phyloP scores from a whole-genome alignment of 2,113 vertebrate genomes.

The Corvus cornix region DNA sequence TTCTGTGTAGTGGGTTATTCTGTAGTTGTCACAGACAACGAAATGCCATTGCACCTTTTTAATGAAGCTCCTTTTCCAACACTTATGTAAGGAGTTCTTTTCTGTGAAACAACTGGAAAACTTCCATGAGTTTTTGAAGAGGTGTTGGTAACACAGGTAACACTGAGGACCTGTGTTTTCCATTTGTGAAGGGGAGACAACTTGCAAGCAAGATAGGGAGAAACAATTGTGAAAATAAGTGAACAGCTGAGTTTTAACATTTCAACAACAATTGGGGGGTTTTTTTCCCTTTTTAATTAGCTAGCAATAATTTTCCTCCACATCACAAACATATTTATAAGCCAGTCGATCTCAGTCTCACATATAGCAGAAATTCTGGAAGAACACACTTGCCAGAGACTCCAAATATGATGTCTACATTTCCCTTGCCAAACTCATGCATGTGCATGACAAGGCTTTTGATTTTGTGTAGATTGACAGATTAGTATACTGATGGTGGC shows the following conservation, averaged over 20 bases:
- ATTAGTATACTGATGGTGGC: background rate
- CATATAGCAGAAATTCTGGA: background rate
- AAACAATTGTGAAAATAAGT: background rate
- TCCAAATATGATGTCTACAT: background rate
- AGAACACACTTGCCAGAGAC: background rate
- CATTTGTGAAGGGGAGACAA: background rate
- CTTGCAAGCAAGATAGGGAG: background rate
- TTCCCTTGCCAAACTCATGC: background rate
- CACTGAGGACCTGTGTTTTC: too few relatives aligned
- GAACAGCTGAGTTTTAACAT: background rate
- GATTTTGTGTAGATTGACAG: background rate
- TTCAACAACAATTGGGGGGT: background rate
- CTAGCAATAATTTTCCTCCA: background rate
- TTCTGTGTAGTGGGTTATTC: background rate
- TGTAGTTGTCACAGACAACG: background rate
- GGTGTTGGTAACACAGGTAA: background rate
- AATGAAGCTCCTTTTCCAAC: background rate
- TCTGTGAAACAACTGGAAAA: background rate
- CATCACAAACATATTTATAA: background rate
- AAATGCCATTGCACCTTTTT: background rate
- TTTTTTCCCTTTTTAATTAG: background rate
- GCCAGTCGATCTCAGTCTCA: background rate
- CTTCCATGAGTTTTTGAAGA: background rate
- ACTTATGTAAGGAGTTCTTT: accelerated
- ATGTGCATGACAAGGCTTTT: background rate